phyloP scores from a whole-genome alignment of 2,888 invertebrate species.

The Tortricodes alternella region DNA sequence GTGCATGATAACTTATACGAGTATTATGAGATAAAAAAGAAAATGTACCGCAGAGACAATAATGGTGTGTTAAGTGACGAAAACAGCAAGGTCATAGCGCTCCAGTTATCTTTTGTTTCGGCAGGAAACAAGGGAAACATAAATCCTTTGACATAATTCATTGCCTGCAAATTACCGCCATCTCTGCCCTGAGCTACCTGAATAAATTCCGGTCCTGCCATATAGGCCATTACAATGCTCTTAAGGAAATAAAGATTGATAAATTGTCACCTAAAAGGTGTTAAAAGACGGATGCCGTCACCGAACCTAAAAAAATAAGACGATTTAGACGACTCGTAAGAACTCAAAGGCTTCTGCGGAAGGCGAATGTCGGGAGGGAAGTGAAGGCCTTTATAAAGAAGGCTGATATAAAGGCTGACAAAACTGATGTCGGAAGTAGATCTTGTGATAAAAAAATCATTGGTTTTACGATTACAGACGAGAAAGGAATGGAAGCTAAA shows the following conservation, averaged over 20 bases:
- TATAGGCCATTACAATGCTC: not conserved
- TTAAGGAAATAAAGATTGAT: conserved; percentile 19
- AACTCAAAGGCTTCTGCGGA: conserved; percentile 14
- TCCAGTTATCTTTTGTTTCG: too few species aligned
- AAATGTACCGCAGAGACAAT: not conserved
- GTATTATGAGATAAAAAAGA: too few species aligned
- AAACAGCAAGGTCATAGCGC: too few species aligned
- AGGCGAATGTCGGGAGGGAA: conserved; percentile 16
- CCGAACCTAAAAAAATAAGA: conserved; percentile 22
- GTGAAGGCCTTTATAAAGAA: conserved; percentile 17
- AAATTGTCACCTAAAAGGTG: conserved; percentile 18
- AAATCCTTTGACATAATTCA: conserved; percentile 50
- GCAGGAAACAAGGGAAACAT: conserved; percentile 45
- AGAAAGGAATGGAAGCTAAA: conserved; percentile 15
- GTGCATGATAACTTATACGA: too few species aligned
- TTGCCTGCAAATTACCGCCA: conserved; percentile 46
- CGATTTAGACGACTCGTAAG: conserved; percentile 9
- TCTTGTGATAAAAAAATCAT: conserved; percentile 20
- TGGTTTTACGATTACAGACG: conserved; percentile 12
- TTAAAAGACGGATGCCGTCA: conserved; percentile 11
- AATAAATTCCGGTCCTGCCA: conserved; percentile 5
- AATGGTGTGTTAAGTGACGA: not conserved
- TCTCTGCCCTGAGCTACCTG: not conserved
- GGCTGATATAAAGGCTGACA: conserved; percentile 19
- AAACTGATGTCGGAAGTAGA: conserved; percentile 23